Evolutionary conservation across 2,113 vertebrate genomes (phyloP).

Genomic region (Morone saxatilis): DNA sequence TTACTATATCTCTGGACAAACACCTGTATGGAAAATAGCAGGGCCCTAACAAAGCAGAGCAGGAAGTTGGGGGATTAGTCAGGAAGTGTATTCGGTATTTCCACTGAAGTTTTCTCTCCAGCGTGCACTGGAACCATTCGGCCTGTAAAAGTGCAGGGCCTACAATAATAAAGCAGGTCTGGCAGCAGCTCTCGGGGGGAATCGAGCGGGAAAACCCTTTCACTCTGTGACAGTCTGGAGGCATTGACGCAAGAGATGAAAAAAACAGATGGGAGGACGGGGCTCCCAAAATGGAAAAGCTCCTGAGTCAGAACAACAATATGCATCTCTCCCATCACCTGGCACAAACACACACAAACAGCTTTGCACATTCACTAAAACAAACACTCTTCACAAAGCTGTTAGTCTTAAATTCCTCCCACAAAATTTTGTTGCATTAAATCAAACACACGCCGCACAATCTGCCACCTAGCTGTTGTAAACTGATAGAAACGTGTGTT

Average conservation of each 20-base stretch:
- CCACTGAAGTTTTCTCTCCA: constrained; percentile 41
- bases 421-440: not conserved
- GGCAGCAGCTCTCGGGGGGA: constrained; percentile 59
- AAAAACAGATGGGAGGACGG: constrained; percentile 53
- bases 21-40: constrained; percentile 50
- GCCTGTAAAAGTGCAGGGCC: constrained; percentile 36
- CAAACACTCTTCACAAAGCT: not conserved
- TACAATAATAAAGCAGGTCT: constrained; percentile 40
- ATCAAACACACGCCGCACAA: not conserved
- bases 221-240: constrained; percentile 57
- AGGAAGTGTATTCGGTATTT: constrained; percentile 61
- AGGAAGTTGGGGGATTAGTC: constrained; percentile 38
- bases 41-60: constrained; percentile 43
- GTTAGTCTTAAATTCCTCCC: not conserved
- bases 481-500: constrained; percentile 2
- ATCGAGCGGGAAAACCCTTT: constrained; percentile 76
- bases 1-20: constrained; percentile 32
- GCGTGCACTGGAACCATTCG: not conserved
- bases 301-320: constrained; percentile 54
- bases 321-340: constrained; percentile 26
- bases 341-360: constrained; percentile 15
- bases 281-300: constrained; percentile 72
- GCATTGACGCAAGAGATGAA: constrained; percentile 66
- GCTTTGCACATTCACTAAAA: not conserved
- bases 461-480: not conserved